Conservation (phyloP, 2,113 vertebrate species). For the Ceyx margarethae region DNA sequence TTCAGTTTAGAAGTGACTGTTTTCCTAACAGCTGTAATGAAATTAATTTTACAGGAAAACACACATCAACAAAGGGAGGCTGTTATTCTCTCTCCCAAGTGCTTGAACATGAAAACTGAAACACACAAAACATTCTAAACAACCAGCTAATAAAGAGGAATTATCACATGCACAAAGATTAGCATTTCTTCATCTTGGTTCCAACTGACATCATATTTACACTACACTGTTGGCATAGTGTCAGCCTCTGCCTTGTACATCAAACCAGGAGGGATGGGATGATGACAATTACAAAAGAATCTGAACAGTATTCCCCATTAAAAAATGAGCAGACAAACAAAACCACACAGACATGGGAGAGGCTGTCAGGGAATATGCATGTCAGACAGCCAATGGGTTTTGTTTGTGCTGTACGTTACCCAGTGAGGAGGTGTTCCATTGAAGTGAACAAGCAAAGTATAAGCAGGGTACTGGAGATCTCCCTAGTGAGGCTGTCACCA, state of each 20-base stretch:
- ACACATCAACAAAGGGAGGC: too few species aligned
- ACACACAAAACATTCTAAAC: not conserved
- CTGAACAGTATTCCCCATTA: not conserved
- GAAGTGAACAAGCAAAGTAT: not conserved
- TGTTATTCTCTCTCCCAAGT: too few species aligned
- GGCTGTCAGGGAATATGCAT: not conserved
- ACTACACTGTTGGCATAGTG: not conserved
- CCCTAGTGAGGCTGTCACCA: not conserved
- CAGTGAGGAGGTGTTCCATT: not conserved
- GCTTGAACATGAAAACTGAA: too few species aligned
- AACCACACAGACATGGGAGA: fast-evolving
- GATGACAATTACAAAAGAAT: not conserved
- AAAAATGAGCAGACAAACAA: not conserved
- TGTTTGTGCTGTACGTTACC: not conserved
- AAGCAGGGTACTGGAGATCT: not conserved
- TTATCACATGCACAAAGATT: not conserved
- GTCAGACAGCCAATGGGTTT: not conserved
- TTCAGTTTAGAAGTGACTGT: not conserved
- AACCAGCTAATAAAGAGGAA: not conserved
- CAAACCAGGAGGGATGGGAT: not conserved
- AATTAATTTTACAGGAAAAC: too few species aligned
- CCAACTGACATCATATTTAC: not conserved
- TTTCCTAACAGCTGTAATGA: not conserved
- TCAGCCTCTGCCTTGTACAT: not conserved
- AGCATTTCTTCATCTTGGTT: not conserved